Conservation (phyloP, 2,888 invertebrate genomes). For the Heliconius cydno region DNA sequence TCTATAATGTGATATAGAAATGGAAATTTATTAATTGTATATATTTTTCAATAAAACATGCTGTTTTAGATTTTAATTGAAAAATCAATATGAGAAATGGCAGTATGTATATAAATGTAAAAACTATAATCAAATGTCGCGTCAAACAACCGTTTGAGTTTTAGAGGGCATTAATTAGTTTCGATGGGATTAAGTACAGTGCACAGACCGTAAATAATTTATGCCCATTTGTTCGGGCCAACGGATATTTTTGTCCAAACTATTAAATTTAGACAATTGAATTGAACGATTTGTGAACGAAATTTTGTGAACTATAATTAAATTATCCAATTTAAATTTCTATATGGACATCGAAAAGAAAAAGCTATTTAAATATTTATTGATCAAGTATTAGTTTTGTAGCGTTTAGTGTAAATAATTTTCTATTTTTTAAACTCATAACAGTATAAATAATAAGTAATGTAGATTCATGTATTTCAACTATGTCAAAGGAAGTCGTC, state of each 20-base stretch:
- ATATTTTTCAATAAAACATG: background rate
- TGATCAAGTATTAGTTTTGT: background rate
- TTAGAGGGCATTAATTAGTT: slow-evolving; percentile 36
- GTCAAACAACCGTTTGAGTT: slow-evolving; percentile 29
- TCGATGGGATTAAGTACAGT: slow-evolving; percentile 36
- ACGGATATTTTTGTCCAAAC: slow-evolving; percentile 31
- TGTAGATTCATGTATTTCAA: slow-evolving; percentile 1
- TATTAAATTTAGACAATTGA: background rate
- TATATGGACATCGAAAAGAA: background rate
- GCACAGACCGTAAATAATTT: slow-evolving; percentile 38
- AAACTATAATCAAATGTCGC: slow-evolving; percentile 17
- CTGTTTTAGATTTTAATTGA: background rate
- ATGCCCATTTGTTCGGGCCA: slow-evolving; percentile 31
- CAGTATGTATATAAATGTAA: slow-evolving; percentile 3
- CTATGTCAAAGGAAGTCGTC: slow-evolving; percentile 2
- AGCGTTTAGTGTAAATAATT: background rate
- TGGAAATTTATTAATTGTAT: background rate
- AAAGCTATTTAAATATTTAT: background rate
- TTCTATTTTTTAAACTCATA: background rate
- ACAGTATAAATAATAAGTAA: background rate
- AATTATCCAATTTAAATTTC: background rate
- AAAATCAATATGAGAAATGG: background rate
- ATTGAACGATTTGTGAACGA: slow-evolving; percentile 21
- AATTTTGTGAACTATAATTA: background rate
- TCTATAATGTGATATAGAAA: background rate